Evolutionary conservation across 2,797 vertebrate genomes (phyloP), one percentile per base, ranked within the genome.

Genomic region (Enteromius afrohamiltoni): DNA sequence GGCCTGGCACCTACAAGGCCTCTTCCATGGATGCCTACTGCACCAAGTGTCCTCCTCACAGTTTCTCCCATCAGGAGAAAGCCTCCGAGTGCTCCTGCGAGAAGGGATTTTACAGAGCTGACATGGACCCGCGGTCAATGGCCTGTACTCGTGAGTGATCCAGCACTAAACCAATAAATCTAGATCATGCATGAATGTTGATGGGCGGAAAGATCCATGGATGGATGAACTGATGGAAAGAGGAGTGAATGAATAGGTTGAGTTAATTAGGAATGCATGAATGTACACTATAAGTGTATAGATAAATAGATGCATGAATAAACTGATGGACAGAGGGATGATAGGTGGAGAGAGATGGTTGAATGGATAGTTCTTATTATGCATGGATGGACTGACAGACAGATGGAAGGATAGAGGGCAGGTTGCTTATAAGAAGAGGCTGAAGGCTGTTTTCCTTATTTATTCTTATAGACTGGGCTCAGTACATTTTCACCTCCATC

Each of bases 21-120:
- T 94, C 93, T 2, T 92, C 95, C 84, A 94, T 93, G 8, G 95
- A 96, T n/a, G 92, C 94, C 74, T 95, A 93, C 92, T 96, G 96
- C 91, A 93, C 91, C 87, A 95, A 95, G 88, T 96, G 96, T 77
- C 96, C 96, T 47, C 94, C 94, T 3, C 94, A 95, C 90, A 96
- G 96, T 90, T 94, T 91, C 67, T 94, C 96, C n/a, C 91, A 92
- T 9, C 93, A 92, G 87, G 94, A 95, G 84, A 93, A 92, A 49
- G 93, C 95, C 6, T 83, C 90, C 0, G 95, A 96, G 88, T 96
- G 96, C 49, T 77, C 91, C 4, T 96, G 96, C 16, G 95, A 96
- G 87, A 94, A 92, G 85, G 92, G 94, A 34, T 96, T 92, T 92
- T 88, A 96, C 90, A 92, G 95, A 0, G 93, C 95, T 0, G 93